Evolutionary conservation across 2,888 invertebrate genomes (phyloP).

Genomic region (Loripinus fragilis): DNA sequence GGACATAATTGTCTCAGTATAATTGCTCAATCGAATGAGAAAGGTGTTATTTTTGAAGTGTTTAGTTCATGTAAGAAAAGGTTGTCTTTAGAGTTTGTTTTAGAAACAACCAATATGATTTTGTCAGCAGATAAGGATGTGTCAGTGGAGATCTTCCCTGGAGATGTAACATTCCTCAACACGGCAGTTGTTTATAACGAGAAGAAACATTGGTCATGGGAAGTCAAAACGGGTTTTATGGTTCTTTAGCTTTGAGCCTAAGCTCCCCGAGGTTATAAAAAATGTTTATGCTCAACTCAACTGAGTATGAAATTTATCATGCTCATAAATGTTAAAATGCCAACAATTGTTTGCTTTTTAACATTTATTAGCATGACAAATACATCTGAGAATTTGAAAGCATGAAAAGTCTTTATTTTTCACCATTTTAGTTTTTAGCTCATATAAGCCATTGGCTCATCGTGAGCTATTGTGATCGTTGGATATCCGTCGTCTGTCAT

Average conservation of each 20-base stretch:
- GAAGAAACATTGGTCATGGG: background rate
- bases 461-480: too few relatives aligned
- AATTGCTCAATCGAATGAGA: slow-evolving; percentile 39
- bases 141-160: slow-evolving; percentile 17
- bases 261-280: too few relatives aligned
- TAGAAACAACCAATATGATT: slow-evolving; percentile 40
- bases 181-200: slow-evolving; percentile 22
- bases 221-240: background rate
- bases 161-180: slow-evolving; percentile 37
- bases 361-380: too few relatives aligned
- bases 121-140: slow-evolving; percentile 22
- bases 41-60: slow-evolving; percentile 48
- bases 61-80: slow-evolving; percentile 50
- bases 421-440: too few relatives aligned
- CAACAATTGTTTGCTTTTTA: too few relatives aligned
- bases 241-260: background rate
- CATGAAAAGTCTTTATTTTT: too few relatives aligned
- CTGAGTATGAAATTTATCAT: too few relatives aligned
- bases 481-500: too few relatives aligned
- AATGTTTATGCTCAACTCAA: too few relatives aligned
- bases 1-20: slow-evolving; percentile 52
- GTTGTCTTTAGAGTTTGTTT: slow-evolving; percentile 23
- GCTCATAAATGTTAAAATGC: too few relatives aligned
- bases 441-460: background rate
- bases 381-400: too few relatives aligned